Evolutionary conservation across 1,140 invertebrate genomes (phyloP), one percentile per base, ranked within the genome.

Genomic region (Fopius arisanus): DNA sequence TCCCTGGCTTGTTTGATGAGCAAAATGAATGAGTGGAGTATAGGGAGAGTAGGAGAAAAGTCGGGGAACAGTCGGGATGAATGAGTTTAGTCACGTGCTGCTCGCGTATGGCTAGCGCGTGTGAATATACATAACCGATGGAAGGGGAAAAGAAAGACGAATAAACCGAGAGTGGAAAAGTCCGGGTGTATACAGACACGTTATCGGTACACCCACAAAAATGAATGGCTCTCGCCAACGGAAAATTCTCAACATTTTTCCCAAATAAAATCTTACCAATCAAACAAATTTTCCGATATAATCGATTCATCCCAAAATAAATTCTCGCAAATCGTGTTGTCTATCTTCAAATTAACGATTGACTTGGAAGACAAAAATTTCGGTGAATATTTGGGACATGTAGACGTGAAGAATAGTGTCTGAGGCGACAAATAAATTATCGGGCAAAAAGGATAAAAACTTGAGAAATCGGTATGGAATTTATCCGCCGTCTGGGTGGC

Each of bases 1-100:
- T 28, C 66, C n/a, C 16, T 5, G n/a, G 43, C 63, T 0, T 37
- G 37, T 72, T 41, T 16, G 26, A 43, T 65, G 37, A 59, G 54
- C 54, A 59, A 69, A 78, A 67, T 78, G 79, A 78, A 81, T 79
- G 75, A 77, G 31, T 40, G 74, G 28, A 63, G 67, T 37, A 72
- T 76, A 51, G 43, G 68, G 29, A 43, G 63, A 40, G 73, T 43
- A 48, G 70, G 77, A 75, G 41, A 26, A 59, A 59, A 19, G 4
- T 23, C 10, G 54, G 23, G 54, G 19, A 65, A 74, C 72, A 67
- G 76, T n/a, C 16, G 37, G 68, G 73, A 72, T 80, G 80, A 82
- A 79, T 80, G 80, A 73, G 77, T 73, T 69, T 19, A 23, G 54
- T 59, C 54, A 59, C 54, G 54, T 59, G 54, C 54, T 12, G n/a